A percentile compares a stretch with the other conserved stretches of the same genome.
Evolutionary conservation across 2,797 vertebrate species (phyloP).

Genomic region (Bradypodion pumilum): DNA sequence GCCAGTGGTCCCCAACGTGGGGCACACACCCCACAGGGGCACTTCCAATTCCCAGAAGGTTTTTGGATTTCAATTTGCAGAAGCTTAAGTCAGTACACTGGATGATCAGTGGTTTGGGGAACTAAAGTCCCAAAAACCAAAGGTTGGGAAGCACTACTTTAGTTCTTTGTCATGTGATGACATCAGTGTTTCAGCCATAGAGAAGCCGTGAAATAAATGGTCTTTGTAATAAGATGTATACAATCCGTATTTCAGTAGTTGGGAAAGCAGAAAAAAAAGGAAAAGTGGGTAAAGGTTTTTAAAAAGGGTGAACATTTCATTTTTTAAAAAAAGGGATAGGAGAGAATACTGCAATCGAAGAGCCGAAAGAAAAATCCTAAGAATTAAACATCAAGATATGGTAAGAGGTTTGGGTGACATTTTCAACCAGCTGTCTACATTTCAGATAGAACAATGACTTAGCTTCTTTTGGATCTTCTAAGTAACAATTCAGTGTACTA

Average conservation of each 20-base stretch:
- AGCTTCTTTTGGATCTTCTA: neutral
- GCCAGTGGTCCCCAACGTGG: no score
- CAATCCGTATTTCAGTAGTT: neutral
- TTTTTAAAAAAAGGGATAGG: neutral
- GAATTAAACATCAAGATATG: neutral
- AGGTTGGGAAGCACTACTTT: no score
- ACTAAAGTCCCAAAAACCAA: no score
- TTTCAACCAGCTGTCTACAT: neutral
- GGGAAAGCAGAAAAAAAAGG: neutral
- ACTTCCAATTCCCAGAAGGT: no score
- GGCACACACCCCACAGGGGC: no score
- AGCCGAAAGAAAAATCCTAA: neutral
- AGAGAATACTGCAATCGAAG: neutral
- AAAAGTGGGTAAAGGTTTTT: neutral
- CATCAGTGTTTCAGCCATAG: neutral
- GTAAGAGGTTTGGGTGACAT: neutral
- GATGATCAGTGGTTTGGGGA: no score
- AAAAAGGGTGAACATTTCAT: neutral
- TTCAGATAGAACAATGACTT: neutral
- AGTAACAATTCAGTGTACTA: neutral
- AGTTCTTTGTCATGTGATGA: neutral
- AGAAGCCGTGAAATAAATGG: neutral
- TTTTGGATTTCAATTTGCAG: no score
- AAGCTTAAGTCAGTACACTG: no score
- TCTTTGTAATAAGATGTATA: neutral